Percentiles rank a stretch among this genome's conserved stretches.
Evolutionary conservation across 2,888 invertebrate species (phyloP).

Genomic region (Atethmia centrago): DNA sequence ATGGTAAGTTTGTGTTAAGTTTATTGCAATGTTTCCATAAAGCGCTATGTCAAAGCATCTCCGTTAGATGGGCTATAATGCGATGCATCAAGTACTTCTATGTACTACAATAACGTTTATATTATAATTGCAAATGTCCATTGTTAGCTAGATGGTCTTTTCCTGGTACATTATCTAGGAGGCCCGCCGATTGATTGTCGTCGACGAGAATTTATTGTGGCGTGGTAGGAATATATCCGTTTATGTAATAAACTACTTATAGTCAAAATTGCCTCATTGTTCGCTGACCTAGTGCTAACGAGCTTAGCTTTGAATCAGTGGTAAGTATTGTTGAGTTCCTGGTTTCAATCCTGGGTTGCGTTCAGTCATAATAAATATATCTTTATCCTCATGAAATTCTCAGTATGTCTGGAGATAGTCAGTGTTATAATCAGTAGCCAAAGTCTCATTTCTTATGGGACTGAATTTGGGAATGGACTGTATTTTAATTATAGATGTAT

Average conservation of each 20-base stretch:
- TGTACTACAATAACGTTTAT: conserved; percentile 72
- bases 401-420: too few relatives aligned
- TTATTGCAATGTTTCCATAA: conserved; percentile 77
- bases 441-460: too few relatives aligned
- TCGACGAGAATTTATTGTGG: conserved; percentile 50
- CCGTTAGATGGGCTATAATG: conserved; percentile 73
- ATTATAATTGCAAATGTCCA: conserved; percentile 76
- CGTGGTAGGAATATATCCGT: conserved; percentile 24
- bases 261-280: conserved; percentile 24
- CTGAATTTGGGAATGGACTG: too few relatives aligned
- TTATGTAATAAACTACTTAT: conserved; percentile 20
- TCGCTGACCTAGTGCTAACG: conserved; percentile 9
- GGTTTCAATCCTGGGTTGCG: background rate
- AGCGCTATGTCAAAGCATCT: conserved; percentile 75
- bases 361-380: too few relatives aligned
- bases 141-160: conserved; percentile 61
- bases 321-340: background rate
- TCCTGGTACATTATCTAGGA: conserved; percentile 60
- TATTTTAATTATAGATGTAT: too few relatives aligned
- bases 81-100: conserved; percentile 65
- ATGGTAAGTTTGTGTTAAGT: conserved; percentile 57
- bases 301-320: conserved; percentile 12
- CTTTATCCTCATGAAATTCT: too few relatives aligned
- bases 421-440: too few relatives aligned
- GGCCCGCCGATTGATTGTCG: conserved; percentile 54